Evolutionary conservation across 37 sponge, comb jelly and placozoan species (phyloP), one percentile per base, ranked within the genome.

Genomic region (Chondrosia reniformis): DNA sequence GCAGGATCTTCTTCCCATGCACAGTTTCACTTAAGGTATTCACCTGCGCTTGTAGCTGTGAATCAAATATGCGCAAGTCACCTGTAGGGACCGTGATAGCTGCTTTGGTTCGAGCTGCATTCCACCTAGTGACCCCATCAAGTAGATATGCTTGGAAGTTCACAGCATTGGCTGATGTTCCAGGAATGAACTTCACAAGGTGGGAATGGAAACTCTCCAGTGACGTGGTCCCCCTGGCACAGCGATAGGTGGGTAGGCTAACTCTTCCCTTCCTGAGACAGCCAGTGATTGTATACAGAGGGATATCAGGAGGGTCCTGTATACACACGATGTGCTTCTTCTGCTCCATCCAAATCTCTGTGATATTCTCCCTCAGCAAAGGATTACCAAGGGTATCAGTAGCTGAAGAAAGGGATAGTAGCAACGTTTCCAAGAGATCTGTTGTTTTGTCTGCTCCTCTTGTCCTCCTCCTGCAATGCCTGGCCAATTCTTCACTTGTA

Each of bases 281-380:
- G 54, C 54, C 54, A 19, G 12, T 49, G 15, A 12, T 15, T 49
- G 54, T 15, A 49, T 12, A 19, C 67, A 76, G 40, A 17, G 32
- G 54, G 0, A 83, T 5, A 76, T 31, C 84, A 10, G 27, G 78
- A 41, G 76, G 76, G 54, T 85, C 81, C 22, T 74, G 80, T 13
- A 85, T 24, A 42, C 82, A 86, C 5, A 44, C n/a, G 19, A 86
- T 71, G 67, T 86, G 87, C 45, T 76, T 0, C 40, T 64, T 63
- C 61, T 86, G 72, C 46, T 81, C 82, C 32, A 36, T 7, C 86
- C 81, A 80, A 27, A 63, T 32, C 30, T 33, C 43, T 21, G 17
- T 54, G 58, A 80, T 76, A 13, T 80, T 58, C 31, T 79, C 81
- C 32, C 30, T 80, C 9, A 85, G 40, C 27, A 78, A 37, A 19